A percentile compares a stretch with the other conserved stretches of the same genome.
Conservation (phyloP, 2,888 invertebrate species). For the Mayetiola destructor region DNA sequence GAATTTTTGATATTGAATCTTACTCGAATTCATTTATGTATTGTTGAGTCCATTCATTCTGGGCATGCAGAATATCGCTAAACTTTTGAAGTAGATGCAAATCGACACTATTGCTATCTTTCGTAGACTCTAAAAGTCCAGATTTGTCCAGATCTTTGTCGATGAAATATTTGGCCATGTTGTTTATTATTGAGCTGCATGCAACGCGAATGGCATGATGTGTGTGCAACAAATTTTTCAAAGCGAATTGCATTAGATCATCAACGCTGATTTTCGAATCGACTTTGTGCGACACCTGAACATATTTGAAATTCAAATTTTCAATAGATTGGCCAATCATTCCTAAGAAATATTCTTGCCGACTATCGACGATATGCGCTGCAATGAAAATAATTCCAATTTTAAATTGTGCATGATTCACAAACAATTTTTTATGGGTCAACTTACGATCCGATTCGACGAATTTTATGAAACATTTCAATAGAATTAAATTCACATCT, state of each 20-base stretch:
- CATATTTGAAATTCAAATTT: not conserved
- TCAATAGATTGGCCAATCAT: slow-evolving; percentile 23
- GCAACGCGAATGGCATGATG: slow-evolving; percentile 25
- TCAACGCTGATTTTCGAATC: slow-evolving; percentile 22
- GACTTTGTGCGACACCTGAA: slow-evolving; percentile 25
- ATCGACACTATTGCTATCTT: slow-evolving; percentile 19
- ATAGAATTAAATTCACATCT: slow-evolving; percentile 37
- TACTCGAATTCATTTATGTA: slow-evolving; percentile 31
- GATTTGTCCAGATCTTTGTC: slow-evolving; percentile 27
- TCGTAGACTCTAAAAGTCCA: no score
- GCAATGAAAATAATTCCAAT: not conserved
- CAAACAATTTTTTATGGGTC: not conserved
- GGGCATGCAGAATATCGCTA: slow-evolving; percentile 15
- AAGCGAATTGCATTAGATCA: slow-evolving; percentile 27
- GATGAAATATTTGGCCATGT: slow-evolving; percentile 27
- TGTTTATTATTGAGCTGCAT: slow-evolving; percentile 25
- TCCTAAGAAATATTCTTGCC: slow-evolving; percentile 21
- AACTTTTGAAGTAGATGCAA: slow-evolving; percentile 32
- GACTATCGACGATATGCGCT: not conserved
- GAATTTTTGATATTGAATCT: not conserved
- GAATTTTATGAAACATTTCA: slow-evolving; percentile 22
- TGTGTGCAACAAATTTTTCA: slow-evolving; percentile 26
- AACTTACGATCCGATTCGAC: slow-evolving; percentile 17
- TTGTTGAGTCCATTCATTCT: slow-evolving; percentile 24
- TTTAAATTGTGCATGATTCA: not conserved